Base-by-base conservation (phyloP, 2,888 invertebrate genomes). In the Yponomeuta evonymella region DNA sequence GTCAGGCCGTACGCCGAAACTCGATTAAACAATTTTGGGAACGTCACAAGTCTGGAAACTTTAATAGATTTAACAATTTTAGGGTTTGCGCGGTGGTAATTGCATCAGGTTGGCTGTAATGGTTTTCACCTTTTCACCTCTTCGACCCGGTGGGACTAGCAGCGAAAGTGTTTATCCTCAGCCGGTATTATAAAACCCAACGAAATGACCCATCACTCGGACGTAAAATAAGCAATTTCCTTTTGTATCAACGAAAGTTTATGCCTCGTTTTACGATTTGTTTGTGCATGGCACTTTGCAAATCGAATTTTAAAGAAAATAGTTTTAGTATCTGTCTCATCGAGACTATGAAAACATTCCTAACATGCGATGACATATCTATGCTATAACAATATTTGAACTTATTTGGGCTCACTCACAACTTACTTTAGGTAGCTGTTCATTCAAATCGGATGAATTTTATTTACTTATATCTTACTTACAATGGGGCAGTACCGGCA, bases 211-310 rank as follows among this genome's bases (percentile, higher is more conserved):
- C 82, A 85, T 83, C 84, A 84, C 81, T 83, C 80, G 79, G 81
- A 87, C 88, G 86, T 90, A 90, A 90, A 90, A 90, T 89, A 90
- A 89, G 90, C 88, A 88, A 90, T 90, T 89, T 89, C 89, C 88
- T 87, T 86, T 89, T 87, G 88, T 87, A 87, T 87, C 86, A 87
- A 82, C 83, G 80, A 84, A 89, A 89, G 89, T 89, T 89, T 85
- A 80, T 83, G 79, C 58, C 67, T 76, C 76, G 76, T 79, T 90
- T 90, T 89, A 90, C 89, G 89, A 86, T 88, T 88, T 87, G 85
- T 89, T 90, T 87, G 87, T 82, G 79, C 80, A 78, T 76, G 80
- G 79, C 78, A 77, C 79, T 78, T 84, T 84, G 83, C 83, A 86
- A 87, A 87, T 85, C 83, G 84, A 84, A 84, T 84, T 83, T 83